phyloP scores from a whole-genome alignment of 2,797 vertebrate genomes.

The Crossoptilon crossoptilon region DNA sequence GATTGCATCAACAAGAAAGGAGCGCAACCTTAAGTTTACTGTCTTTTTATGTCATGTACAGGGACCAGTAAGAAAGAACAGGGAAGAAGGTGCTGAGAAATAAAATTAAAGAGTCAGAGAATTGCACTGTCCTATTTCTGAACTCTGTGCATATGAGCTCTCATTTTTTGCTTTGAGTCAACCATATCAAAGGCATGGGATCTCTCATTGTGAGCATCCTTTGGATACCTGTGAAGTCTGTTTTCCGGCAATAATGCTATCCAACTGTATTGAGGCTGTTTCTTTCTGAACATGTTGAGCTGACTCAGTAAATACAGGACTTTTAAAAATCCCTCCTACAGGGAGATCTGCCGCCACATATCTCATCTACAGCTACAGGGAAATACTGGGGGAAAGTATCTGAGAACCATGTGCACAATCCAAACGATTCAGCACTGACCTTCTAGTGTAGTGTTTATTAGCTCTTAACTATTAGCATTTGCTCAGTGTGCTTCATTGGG shows the following conservation, averaged over 20 bases:
- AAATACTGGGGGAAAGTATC: constrained; percentile 45
- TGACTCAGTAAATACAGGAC: constrained; percentile 2
- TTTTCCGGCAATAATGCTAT: constrained; percentile 13
- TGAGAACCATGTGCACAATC: constrained; percentile 60
- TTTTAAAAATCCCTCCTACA: constrained; percentile 42
- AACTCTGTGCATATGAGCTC: not conserved
- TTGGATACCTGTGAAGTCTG: constrained; percentile 44
- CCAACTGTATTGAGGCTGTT: not conserved
- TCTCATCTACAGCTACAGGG: not conserved
- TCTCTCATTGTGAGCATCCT: constrained; percentile 11
- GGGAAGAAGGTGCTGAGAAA: not conserved
- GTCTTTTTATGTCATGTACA: rapidly evolving
- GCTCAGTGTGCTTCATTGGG: constrained; percentile 68
- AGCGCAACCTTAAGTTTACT: not conserved
- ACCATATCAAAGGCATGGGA: not conserved
- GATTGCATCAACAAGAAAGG: not conserved
- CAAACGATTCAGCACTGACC: constrained; percentile 60
- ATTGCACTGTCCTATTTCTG: not conserved
- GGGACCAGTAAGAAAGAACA: not conserved
- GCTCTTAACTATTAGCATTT: constrained; percentile 76
- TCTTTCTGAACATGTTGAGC: constrained; percentile 3
- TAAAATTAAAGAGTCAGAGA: not conserved
- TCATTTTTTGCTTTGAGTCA: not conserved
- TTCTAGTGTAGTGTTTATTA: constrained; percentile 73
- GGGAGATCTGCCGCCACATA: constrained; percentile 18